phyloP scores from a whole-genome alignment of 1,140 invertebrate species.

The Eciton burchellii region DNA sequence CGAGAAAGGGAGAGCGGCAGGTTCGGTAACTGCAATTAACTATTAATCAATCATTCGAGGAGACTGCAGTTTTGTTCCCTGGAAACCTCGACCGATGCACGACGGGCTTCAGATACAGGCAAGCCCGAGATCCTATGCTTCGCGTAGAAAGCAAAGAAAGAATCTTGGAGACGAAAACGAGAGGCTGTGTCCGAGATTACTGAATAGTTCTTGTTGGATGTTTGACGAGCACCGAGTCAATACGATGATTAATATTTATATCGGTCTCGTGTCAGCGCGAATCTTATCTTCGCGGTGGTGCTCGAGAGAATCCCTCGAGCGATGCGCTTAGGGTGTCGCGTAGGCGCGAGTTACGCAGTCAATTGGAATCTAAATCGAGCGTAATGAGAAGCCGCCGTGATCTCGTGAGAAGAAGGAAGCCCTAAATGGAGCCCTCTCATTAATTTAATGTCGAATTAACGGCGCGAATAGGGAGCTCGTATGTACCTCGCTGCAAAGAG shows the following conservation, averaged over 20 bases:
- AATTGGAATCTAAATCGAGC: constrained; percentile 58
- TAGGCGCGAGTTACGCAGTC: constrained; percentile 44
- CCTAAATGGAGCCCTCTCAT: constrained; percentile 49
- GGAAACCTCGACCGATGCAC: not conserved
- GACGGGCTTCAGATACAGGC: not conserved
- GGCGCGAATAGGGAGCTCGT: constrained; percentile 13
- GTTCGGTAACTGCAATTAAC: not conserved
- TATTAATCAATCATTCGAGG: not conserved
- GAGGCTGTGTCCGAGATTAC: too few relatives aligned
- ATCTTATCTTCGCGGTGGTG: not conserved
- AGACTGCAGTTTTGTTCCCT: not conserved
- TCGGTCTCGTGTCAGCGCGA: not conserved
- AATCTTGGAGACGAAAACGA: too few relatives aligned
- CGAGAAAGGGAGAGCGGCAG: too few relatives aligned
- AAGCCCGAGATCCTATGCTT: not conserved
- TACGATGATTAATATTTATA: too few relatives aligned
- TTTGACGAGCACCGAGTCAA: too few relatives aligned
- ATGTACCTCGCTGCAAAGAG: constrained; percentile 7
- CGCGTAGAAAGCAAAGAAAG: too few relatives aligned
- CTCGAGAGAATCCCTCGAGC: not conserved
- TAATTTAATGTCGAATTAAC: constrained; percentile 56
- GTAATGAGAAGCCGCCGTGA: constrained; percentile 46
- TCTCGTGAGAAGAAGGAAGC: constrained; percentile 60
- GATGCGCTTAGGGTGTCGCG: constrained; percentile 22
- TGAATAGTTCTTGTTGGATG: too few relatives aligned